Evolutionary conservation across 2,888 invertebrate species (phyloP), one percentile per base, ranked within the genome.

Genomic region (Coecobrya sp.): DNA sequence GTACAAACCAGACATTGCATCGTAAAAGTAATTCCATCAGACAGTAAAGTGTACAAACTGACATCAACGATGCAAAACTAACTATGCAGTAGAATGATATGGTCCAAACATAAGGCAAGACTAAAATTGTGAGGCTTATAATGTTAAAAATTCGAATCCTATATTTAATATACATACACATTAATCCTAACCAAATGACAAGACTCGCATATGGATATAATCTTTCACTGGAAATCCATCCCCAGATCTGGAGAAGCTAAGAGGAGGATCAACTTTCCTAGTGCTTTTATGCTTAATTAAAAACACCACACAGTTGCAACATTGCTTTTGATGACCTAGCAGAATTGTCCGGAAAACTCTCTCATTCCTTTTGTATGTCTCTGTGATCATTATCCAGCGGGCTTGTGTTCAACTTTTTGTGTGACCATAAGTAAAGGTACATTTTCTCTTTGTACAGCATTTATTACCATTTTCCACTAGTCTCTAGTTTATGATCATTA

Each of bases 231-330:
- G 49, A 76, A 76, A 76, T 13, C 22, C 45, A 49, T 25, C 45
- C 36, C 22, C 25, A 76, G 11, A 22, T n/a, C 45, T 76, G 49
- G 25, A 76, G 16, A 49, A 19, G 45, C 76, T 11, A 45, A 25
- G 16, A 45, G 25, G 19, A 68, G 25, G n/a, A 73, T 42, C 42
- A 76, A 25, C 25, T 10, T 76, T 76, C 30, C 55, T 25, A 49
- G 25, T n/a, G 68, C 86, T 86, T 73, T 55, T 73, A 55, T 55
- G n/a, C 55, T 86, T 86, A 55, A 86, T 86, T 86, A 86, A 86
- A 59, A 36, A 45, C 27, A 86, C 19, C 30, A n/a, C 30, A n/a
- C 52, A 7, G 59, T 73, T 73, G 22, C 19, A 68, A 42, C 85
- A 86, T 36, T 36, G 70, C 19, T 86, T 86, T 19, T 19, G 70